Conservation (phyloP, 2,888 invertebrate genomes). For the Linyphia triangularis region DNA sequence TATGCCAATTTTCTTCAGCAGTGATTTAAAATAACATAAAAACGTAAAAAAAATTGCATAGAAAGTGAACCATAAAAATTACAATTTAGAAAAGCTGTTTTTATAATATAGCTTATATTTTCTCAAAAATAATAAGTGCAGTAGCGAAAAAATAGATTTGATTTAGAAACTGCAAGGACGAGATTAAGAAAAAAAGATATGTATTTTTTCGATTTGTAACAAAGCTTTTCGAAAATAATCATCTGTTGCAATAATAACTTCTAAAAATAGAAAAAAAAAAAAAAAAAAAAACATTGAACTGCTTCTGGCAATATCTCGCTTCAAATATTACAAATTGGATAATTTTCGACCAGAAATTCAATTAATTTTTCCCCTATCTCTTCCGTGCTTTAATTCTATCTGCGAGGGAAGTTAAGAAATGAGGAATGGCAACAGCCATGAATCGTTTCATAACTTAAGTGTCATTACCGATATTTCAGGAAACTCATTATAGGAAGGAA, state of each 20-base stretch:
- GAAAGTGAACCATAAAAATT: no score
- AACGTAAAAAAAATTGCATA: no score
- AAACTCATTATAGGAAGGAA: slow-evolving; percentile 58
- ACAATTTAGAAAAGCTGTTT: no score
- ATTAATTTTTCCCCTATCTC: slow-evolving; percentile 58
- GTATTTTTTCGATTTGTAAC: neutral
- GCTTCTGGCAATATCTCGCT: neutral
- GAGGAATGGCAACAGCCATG: slow-evolving; percentile 43
- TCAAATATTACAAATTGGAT: slow-evolving; percentile 59
- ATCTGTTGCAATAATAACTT: neutral
- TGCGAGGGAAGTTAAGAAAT: slow-evolving; percentile 52
- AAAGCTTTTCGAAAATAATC: neutral
- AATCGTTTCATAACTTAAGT: slow-evolving; percentile 70
- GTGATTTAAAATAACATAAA: no score
- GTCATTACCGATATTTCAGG: slow-evolving; percentile 69
- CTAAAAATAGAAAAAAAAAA: neutral
- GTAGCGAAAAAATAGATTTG: neutral
- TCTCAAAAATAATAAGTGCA: neutral
- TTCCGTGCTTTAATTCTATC: slow-evolving; percentile 32
- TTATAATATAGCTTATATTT: no score
- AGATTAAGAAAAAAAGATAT: neutral
- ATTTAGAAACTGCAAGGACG: neutral
- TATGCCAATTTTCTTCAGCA: no score
- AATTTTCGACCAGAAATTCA: slow-evolving; percentile 71
- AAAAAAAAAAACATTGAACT: neutral